Evolutionary conservation across 2,797 vertebrate species (phyloP).

Genomic region (Kryptopterus vitreolus): DNA sequence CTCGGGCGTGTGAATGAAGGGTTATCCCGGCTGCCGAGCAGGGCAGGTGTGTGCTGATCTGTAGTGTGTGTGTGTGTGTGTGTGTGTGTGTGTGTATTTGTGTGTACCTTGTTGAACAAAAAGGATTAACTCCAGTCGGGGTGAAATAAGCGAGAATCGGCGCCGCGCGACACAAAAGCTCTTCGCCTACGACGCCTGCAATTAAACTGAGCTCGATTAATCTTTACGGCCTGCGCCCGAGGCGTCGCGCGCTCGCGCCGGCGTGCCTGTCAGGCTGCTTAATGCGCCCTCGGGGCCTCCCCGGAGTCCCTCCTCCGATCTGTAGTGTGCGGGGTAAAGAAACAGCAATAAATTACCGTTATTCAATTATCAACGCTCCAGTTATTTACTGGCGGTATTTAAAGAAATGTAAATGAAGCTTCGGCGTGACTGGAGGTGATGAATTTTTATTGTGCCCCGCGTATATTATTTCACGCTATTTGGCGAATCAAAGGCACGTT

Average conservation of each 20-base stretch:
- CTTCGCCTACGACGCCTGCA: slow-evolving; percentile 62
- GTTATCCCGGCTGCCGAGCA: slow-evolving; percentile 53
- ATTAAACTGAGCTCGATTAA: slow-evolving; percentile 74
- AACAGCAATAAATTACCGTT: slow-evolving; percentile 60
- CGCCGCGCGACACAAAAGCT: slow-evolving; percentile 45
- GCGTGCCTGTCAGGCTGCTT: slow-evolving; percentile 61
- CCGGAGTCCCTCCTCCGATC: slow-evolving; percentile 30
- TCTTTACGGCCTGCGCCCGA: slow-evolving; percentile 67
- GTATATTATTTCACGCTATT: slow-evolving; percentile 65
- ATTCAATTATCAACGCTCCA: slow-evolving; percentile 66
- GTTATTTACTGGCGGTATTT: slow-evolving; percentile 63
- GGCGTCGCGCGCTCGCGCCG: slow-evolving; percentile 41
- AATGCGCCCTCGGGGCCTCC: slow-evolving; percentile 58
- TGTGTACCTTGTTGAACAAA: slow-evolving; percentile 56
- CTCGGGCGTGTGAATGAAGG: slow-evolving; percentile 9
- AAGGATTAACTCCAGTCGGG: slow-evolving; percentile 50
- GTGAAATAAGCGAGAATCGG: slow-evolving; percentile 58
- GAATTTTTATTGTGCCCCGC: slow-evolving; percentile 63
- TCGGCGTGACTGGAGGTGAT: slow-evolving; percentile 62
- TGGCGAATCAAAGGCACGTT: slow-evolving; percentile 60
- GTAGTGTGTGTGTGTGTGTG: slow-evolving; percentile 8
- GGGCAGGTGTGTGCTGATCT: slow-evolving; percentile 37
- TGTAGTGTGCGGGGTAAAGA: slow-evolving; percentile 55
- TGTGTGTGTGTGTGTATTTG: slow-evolving; percentile 4
- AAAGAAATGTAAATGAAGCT: slow-evolving; percentile 68